These are phyloP conservation scores for Phalacrocorax carbo DNA, from an alignment of 2,113 vertebrate species.

Conservation along the genomic window DNA sequence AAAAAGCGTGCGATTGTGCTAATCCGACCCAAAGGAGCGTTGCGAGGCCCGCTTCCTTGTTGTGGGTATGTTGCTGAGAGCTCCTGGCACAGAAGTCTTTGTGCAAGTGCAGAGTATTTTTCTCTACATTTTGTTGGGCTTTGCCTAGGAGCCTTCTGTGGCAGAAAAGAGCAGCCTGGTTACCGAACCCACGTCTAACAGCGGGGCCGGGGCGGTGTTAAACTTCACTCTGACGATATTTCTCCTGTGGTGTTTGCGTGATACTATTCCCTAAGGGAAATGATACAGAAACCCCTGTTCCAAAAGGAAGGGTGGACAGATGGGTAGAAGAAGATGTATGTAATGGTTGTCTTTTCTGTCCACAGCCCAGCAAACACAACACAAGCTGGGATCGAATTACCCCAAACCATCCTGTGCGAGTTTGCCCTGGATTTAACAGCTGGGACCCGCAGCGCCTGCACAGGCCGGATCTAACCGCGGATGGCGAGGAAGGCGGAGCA, in stretches of 20 bases:
- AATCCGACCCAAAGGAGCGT: not conserved
- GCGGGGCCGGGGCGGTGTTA: fast-evolving
- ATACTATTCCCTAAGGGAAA: not conserved
- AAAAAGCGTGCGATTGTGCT: not conserved
- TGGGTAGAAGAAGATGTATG: not conserved
- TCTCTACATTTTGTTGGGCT: not conserved
- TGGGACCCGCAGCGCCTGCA: not conserved
- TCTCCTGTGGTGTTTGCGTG: fast-evolving
- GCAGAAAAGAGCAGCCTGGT: not conserved
- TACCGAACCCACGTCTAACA: not conserved
- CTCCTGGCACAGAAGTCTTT: not conserved
- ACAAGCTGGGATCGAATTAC: not conserved
- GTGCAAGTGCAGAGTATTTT: not conserved
- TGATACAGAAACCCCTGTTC: not conserved
- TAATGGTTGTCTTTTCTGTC: not conserved
- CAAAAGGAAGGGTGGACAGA: not conserved
- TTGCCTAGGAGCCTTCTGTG: not conserved
- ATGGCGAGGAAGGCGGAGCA: not conserved
- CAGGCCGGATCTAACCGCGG: not conserved
- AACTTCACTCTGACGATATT: not conserved
- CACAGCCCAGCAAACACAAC: not conserved
- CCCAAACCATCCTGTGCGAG: not conserved
- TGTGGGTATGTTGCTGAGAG: not conserved
- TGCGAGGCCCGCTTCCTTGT: not conserved
- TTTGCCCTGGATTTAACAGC: not conserved